These are phyloP conservation scores for Microctenopoma lineatum DNA, from an alignment of 2,797 vertebrate genomes.

Conservation along the genomic window DNA sequence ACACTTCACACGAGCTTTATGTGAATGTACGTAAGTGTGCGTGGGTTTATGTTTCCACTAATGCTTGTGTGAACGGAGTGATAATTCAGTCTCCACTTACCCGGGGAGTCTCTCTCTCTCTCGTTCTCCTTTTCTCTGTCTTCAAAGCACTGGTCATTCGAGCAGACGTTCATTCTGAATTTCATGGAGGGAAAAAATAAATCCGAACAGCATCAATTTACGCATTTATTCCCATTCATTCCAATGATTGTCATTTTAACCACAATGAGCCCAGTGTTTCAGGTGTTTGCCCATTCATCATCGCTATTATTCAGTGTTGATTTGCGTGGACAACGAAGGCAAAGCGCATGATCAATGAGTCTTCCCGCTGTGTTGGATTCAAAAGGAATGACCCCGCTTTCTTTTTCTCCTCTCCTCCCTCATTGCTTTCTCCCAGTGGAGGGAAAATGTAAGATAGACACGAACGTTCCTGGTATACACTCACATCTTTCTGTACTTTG, in stretches of 20 bases:
- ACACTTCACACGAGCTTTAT: conserved; percentile 66
- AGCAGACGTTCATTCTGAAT: conserved; percentile 60
- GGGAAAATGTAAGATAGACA: conserved; percentile 84
- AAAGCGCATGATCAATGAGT: conserved; percentile 78
- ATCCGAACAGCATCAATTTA: conserved; percentile 51
- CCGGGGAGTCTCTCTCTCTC: conserved; percentile 19
- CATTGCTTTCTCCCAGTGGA: conserved; percentile 83
- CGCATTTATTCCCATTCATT: conserved; percentile 61
- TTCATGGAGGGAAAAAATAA: conserved; percentile 15
- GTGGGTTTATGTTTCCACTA: conserved; percentile 63
- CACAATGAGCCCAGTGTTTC: conserved; percentile 75
- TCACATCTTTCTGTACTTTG: conserved; percentile 75
- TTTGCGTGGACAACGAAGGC: conserved; percentile 65
- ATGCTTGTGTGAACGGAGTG: conserved; percentile 54
- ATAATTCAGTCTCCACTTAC: conserved; percentile 69
- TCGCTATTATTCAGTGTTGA: conserved; percentile 68
- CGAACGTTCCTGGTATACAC: conserved; percentile 77
- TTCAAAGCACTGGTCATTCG: conserved; percentile 57
- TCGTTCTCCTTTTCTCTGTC: conserved; percentile 17
- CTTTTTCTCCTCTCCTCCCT: conserved; percentile 79
- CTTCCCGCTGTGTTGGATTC: conserved; percentile 77
- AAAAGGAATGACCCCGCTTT: conserved; percentile 80
- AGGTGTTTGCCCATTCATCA: conserved; percentile 77
- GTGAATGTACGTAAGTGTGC: conserved; percentile 40
- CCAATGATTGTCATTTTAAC: conserved; percentile 72